A percentile compares a stretch with the other conserved stretches of the same genome.
These are phyloP conservation scores for Drosophila kanapiae DNA, from an alignment of 1,140 invertebrate species.

Conservation along the genomic window DNA sequence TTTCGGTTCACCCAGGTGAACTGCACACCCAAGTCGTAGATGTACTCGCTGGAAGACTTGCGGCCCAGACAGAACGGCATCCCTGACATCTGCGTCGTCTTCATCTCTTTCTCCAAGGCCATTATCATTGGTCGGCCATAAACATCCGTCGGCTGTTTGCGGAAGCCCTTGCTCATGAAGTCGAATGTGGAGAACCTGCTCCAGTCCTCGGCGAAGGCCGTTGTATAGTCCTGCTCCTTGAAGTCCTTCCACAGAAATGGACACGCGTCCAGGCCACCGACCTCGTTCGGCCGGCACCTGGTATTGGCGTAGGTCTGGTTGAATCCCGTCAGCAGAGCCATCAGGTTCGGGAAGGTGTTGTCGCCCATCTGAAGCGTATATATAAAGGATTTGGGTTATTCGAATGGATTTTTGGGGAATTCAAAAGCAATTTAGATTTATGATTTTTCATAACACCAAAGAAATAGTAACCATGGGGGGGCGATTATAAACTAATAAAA, in stretches of 20 bases:
- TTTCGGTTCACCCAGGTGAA: slow-evolving; percentile 85
- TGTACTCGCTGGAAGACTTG: slow-evolving; percentile 86
- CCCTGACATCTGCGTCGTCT: slow-evolving; percentile 48
- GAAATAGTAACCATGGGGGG: too few species aligned
- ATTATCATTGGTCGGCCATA: slow-evolving; percentile 91
- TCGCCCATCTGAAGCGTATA: slow-evolving; percentile 87
- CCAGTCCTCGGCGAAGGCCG: slow-evolving; percentile 92
- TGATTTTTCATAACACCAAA: too few species aligned
- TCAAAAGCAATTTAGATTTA: too few species aligned
- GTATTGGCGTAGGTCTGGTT: slow-evolving; percentile 85
- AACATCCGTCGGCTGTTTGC: slow-evolving; percentile 92
- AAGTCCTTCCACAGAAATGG: slow-evolving; percentile 93
- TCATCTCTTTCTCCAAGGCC: slow-evolving; percentile 87
- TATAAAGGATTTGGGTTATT: too few species aligned
- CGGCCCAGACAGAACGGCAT: slow-evolving; percentile 87
- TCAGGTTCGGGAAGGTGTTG: slow-evolving; percentile 93
- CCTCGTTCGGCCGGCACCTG: slow-evolving; percentile 86
- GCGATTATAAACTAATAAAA: too few species aligned
- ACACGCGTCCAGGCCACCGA: slow-evolving; percentile 87
- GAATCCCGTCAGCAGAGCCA: slow-evolving; percentile 91
- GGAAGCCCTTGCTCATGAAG: slow-evolving; percentile 91
- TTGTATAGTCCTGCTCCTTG: slow-evolving; percentile 89
- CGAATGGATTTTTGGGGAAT: neutral
- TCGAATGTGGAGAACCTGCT: slow-evolving; percentile 91
- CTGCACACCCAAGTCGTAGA: slow-evolving; percentile 87